These are phyloP conservation scores for Xenopus borealis DNA, from an alignment of 2,113 vertebrate species.

Conservation along the genomic window DNA sequence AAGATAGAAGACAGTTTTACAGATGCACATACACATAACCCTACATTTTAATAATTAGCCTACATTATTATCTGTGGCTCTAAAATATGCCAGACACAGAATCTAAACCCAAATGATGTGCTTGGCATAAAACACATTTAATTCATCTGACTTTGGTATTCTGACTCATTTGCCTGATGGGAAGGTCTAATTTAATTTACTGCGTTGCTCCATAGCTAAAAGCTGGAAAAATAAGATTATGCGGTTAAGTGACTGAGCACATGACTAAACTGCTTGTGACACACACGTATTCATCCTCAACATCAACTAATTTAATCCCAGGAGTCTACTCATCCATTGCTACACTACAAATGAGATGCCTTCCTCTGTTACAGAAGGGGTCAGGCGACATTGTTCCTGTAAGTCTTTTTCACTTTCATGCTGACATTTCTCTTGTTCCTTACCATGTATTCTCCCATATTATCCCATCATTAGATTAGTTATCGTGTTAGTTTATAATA, in stretches of 20 bases:
- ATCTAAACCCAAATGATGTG: no score
- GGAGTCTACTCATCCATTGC: constrained; percentile 13
- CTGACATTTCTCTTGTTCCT: constrained; percentile 14
- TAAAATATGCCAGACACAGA: no score
- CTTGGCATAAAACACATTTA: no score
- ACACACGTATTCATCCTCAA: constrained; percentile 24
- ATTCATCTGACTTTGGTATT: no score
- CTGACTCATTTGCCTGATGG: constrained; percentile 26
- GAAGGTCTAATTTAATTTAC: constrained; percentile 30
- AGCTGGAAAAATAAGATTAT: constrained; percentile 41
- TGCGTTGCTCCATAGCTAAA: constrained; percentile 32
- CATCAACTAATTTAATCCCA: constrained; percentile 34
- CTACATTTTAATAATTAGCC: no score
- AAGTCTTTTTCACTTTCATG: constrained; percentile 11
- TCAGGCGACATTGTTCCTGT: constrained; percentile 8
- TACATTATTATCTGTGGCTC: no score
- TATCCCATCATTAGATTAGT: background rate
- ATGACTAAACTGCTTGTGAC: constrained; percentile 31
- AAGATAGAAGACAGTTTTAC: no score
- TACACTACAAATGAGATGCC: constrained; percentile 20
- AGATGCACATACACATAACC: no score
- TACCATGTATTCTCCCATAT: background rate
- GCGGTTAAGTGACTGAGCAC: constrained; percentile 36
- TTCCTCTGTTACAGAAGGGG: constrained; percentile 23
- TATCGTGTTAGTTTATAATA: constrained; percentile 10